A percentile compares a stretch with the other conserved stretches of the same genome.
Evolutionary conservation across 2,888 invertebrate species (phyloP).

Genomic region (Xanthorhoe spadicearia): DNA sequence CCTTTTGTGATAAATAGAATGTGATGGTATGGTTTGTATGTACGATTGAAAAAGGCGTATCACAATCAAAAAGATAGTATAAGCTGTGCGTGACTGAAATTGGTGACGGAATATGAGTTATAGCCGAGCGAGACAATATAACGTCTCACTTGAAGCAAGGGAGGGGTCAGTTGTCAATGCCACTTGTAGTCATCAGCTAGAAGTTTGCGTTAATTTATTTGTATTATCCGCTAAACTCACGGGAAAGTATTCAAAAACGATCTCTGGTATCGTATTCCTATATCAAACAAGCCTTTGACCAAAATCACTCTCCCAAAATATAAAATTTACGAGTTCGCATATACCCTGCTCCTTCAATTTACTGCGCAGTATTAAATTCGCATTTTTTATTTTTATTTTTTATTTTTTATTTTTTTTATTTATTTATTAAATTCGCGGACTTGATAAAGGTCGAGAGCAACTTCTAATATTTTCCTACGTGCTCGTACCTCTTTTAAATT

Average conservation of each 20-base stretch:
- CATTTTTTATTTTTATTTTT: too few species aligned
- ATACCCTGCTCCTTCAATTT: slow-evolving; percentile 29
- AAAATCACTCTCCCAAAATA: slow-evolving; percentile 27
- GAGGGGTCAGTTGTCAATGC: too few species aligned
- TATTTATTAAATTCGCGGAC: slow-evolving; percentile 26
- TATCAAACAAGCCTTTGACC: neutral
- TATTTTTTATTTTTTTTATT: too few species aligned
- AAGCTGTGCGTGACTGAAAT: too few species aligned
- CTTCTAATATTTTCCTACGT: slow-evolving; percentile 21
- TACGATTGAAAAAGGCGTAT: neutral
- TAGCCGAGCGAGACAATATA: too few species aligned
- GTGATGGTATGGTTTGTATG: slow-evolving; percentile 30
- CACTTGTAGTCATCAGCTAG: too few species aligned
- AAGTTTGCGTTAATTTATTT: too few species aligned
- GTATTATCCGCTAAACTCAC: too few species aligned
- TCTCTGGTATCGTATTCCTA: neutral
- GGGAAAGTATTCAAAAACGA: neutral
- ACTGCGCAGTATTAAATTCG: slow-evolving; percentile 36
- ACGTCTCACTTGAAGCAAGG: too few species aligned
- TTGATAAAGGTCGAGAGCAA: slow-evolving; percentile 24
- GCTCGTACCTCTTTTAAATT: slow-evolving; percentile 24
- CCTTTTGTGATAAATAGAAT: slow-evolving; percentile 54
- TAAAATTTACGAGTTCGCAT: slow-evolving; percentile 27
- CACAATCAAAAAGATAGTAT: too few species aligned
- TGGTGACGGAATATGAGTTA: too few species aligned